Conservation (phyloP, 2,797 vertebrate genomes). For the Melanotaenia pygmaea region DNA sequence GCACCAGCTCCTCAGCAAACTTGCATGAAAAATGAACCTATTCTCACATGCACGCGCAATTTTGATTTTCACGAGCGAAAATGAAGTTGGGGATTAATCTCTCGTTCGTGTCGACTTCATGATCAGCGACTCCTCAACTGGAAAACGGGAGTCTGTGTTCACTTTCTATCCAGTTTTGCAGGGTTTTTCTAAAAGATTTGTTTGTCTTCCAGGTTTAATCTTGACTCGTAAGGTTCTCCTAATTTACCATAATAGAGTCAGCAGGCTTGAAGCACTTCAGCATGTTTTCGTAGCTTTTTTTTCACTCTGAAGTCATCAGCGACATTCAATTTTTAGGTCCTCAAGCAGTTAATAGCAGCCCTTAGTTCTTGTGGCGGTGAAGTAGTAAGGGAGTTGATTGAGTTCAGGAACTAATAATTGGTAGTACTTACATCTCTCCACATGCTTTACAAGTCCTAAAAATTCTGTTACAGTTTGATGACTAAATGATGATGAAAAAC, state of each 20-base stretch:
- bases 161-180: not conserved
- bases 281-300: not conserved
- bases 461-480: not conserved
- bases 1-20: constrained; percentile 1
- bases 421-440: not conserved
- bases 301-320: not conserved
- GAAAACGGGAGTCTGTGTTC: no score
- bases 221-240: not conserved
- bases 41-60: no score
- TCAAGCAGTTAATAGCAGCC: not conserved
- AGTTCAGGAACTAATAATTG: not conserved
- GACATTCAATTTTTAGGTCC: constrained; percentile 5
- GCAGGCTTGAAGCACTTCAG: not conserved
- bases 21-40: not conserved
- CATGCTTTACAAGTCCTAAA: not conserved
- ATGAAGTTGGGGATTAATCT: constrained; percentile 7
- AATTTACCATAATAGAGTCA: not conserved
- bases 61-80: not conserved
- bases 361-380: not conserved
- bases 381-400: not conserved
- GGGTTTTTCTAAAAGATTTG: constrained; percentile 5
- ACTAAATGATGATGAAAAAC: not conserved
- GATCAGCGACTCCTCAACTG: not conserved
- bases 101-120: not conserved
- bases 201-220: constrained; percentile 1